Percentiles rank a stretch among this genome's conserved stretches.
These are phyloP conservation scores for Varecia variegata DNA, from an alignment of 2,797 vertebrate species.

Conservation along the genomic window DNA sequence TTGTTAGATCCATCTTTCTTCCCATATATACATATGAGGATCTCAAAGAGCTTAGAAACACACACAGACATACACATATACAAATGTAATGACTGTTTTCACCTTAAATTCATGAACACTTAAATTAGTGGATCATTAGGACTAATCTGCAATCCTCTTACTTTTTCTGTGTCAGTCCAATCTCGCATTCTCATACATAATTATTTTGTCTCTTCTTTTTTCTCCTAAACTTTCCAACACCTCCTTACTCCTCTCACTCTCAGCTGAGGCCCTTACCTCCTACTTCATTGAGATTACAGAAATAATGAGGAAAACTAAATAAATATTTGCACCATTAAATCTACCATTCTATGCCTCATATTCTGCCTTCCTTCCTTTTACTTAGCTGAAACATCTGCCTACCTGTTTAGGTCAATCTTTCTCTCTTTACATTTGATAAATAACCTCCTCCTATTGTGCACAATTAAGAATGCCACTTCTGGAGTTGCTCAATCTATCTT, in stretches of 20 bases:
- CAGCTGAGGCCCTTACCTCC: not conserved
- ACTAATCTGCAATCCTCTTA: not conserved
- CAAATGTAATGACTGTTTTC: not conserved
- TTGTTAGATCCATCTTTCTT: not conserved
- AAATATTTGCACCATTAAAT: not conserved
- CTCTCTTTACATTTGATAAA: not conserved
- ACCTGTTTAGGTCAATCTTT: not conserved
- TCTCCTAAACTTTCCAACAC: not conserved
- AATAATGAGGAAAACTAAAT: not conserved
- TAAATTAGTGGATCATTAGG: not conserved
- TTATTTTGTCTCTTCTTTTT: not conserved
- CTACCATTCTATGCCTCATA: not conserved
- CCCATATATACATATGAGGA: not conserved
- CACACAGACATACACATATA: too few species aligned
- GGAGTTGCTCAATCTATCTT: not conserved
- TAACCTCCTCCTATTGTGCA: not conserved
- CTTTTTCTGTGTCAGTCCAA: not conserved
- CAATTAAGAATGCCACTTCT: not conserved
- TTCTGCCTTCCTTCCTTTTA: not conserved
- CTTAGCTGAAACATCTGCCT: not conserved
- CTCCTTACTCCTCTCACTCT: not conserved
- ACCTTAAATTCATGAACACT: not conserved
- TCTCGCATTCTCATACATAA: not conserved
- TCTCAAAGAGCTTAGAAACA: not conserved
- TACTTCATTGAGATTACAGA: not conserved